Evolutionary conservation across 2,888 invertebrate species (phyloP), one percentile per base, ranked within the genome.

Genomic region (Philaethria dido): DNA sequence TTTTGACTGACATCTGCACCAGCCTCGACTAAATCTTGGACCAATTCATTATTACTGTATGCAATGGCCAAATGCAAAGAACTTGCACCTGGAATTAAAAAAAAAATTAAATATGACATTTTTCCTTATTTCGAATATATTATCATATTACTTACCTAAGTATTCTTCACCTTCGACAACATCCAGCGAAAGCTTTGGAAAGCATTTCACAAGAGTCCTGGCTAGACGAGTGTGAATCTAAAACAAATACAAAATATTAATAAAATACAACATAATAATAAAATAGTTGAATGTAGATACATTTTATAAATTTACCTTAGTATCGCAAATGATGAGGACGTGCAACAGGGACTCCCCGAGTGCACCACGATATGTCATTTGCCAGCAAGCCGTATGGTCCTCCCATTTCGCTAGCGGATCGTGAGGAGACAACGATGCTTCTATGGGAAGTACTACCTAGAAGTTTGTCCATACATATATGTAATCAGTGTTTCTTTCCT

Each of bases 131-230:
- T 33, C 9, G 33, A 3, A 33, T 5, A 8, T 33, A 33, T 1
- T 6, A 3, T 8, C 8, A 3, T 39, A 39, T 3, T 11, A 52
- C 71, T 78, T 85, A 96, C 97, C 99, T 81, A 98, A 94, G 91
- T 99, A 99, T 89, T 99, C 99, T 86, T 99, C 98, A 0, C 99
- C 99, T 90, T 99, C 98, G 65, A 99, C 99, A 3, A 98, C 96
- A 87, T 99, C 99, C 68, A 98, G 92, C 0, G 97, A 96, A 70
- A 99, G 88, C 77, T 96, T 97, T 0, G 99, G 98, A 82, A 97
- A 99, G 80, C 98, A 96, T 82, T 97, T 96, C 20, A 99, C 94
- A 66, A 99, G 89, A 4, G 98, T 96, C 73, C 98, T 94, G 0
- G 99, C 99, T 65, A 99, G 93, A 75, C 96, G 93, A 0, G 96